phyloP scores from a whole-genome alignment of 2,888 invertebrate species.

The Metacarcinus magister region DNA sequence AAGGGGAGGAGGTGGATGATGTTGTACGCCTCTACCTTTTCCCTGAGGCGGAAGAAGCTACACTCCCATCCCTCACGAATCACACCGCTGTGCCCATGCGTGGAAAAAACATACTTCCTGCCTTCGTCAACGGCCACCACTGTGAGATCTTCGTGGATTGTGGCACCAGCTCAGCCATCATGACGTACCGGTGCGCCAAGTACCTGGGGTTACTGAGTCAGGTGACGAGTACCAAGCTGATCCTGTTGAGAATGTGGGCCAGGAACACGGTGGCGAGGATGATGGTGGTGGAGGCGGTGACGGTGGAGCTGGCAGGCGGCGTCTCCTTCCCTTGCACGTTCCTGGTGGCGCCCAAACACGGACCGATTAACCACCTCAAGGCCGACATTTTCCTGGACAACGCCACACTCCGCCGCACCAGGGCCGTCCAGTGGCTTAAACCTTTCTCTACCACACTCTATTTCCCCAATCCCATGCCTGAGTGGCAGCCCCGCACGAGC shows the following conservation, averaged over 20 bases:
- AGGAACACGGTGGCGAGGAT: not conserved
- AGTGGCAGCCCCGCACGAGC: not conserved
- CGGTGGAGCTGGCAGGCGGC: conserved; percentile 8
- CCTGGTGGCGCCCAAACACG: conserved; percentile 8
- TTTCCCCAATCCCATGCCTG: not conserved
- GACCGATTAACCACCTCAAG: not conserved
- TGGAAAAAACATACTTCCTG: not conserved
- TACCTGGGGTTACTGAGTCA: not conserved
- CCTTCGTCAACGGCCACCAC: not conserved
- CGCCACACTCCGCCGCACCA: conserved; percentile 29
- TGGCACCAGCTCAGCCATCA: conserved; percentile 16
- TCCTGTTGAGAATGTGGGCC: not conserved
- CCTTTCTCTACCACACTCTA: not conserved
- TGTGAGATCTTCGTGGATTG: conserved; percentile 28
- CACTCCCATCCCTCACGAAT: not conserved
- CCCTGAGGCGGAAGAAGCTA: not conserved
- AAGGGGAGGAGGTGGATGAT: not conserved
- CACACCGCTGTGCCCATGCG: not conserved
- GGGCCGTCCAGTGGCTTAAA: not conserved
- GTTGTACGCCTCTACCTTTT: conserved; percentile 7
- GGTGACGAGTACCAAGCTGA: not conserved
- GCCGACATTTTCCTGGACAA: conserved; percentile 20
- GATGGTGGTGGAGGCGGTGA: not conserved
- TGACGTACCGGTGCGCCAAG: not conserved
- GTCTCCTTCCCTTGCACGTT: conserved; percentile 49